Percentiles rank a stretch among this genome's conserved stretches.
Evolutionary conservation across 92 coral and sea anemone genomes (phyloP).

Genomic region (Porites cylindrica): DNA sequence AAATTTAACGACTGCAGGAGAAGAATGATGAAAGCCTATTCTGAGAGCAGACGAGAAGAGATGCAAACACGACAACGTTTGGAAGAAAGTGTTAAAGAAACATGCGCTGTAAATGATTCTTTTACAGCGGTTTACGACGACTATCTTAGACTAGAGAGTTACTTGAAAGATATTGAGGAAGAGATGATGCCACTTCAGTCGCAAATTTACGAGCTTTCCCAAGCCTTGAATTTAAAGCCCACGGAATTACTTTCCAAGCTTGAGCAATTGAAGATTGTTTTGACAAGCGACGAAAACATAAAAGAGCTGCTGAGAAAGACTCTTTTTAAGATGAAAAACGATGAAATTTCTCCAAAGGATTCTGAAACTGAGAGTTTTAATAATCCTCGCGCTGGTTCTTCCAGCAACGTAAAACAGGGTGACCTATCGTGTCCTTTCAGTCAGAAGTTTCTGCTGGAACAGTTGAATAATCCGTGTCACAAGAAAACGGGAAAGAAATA

Average conservation of each 20-base stretch:
- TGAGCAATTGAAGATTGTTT: constrained; percentile 4
- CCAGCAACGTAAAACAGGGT: not conserved
- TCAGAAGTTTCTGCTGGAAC: constrained; percentile 30
- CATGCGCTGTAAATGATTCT: constrained; percentile 9
- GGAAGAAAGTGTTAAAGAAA: constrained; percentile 20
- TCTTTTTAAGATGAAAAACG: not conserved
- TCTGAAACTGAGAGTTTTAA: constrained; percentile 1
- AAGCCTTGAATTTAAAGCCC: constrained; percentile 28
- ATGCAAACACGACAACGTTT: constrained; percentile 15
- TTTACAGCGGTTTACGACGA: constrained; percentile 37
- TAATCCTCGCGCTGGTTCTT: constrained; percentile 15
- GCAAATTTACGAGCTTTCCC: constrained; percentile 29
- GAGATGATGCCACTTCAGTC: not conserved
- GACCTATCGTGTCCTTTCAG: constrained; percentile 46
- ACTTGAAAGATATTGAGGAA: constrained; percentile 1
- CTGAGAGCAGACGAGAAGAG: constrained; percentile 4
- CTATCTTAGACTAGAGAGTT: constrained; percentile 11
- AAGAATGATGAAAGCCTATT: not conserved
- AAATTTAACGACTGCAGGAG: constrained; percentile 3
- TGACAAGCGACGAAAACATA: not conserved
- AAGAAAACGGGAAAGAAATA: constrained; percentile 5
- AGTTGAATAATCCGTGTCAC: not conserved
- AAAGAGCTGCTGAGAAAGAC: constrained; percentile 7
- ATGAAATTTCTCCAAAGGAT: not conserved
- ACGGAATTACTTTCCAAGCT: constrained; percentile 31